Base-by-base conservation (phyloP, 2,113 vertebrate species). In the Telmatochromis sp. region DNA sequence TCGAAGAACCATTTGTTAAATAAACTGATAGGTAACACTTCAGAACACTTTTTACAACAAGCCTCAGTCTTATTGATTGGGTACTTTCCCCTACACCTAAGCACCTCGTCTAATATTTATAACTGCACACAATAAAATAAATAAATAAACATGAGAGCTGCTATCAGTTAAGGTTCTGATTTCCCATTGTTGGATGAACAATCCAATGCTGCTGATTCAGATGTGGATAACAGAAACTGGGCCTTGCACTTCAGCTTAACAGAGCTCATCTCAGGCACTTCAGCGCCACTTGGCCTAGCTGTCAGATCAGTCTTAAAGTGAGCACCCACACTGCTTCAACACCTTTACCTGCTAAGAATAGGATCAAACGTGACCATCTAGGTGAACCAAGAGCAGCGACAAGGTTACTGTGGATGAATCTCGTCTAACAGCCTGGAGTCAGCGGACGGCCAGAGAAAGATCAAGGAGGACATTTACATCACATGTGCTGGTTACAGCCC, bases 11-110 rank as follows among this genome's bases (percentile, higher is more conserved):
- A 68, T 40, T 40, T 40, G 63, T 68, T 68, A 13, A 68, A 68
- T 37, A 0, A 21, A 40, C 63, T 68, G 33, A 37, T 68, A 37
- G 17, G 31, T 35, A 37, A 40, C 14, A 3, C 0, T 37, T 65
- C 60, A 65, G 1, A 65, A 37, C 33, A 2, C 63, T 37, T 65
- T 37, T 37, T 13, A 37, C 10, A 65, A 63, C 28, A 63, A 63
- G 58, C 58, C 5, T 33, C 28, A 33, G 6, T 68, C 60, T 68
- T 37, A 65, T 65, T 37, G 60, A 65, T 65, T 2, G 19, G 33
- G 17, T 37, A 5, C 31, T 35, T 35, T 58, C 0, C 17, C 26
- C 60, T 37, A 7, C 60, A 65, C 10, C 0, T n/a, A 0, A 65
- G 33, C 63, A 68, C 60, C 33, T 65, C 0, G 63, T 68, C 33